Percentiles rank a stretch among this genome's conserved stretches.
These are phyloP conservation scores for Actenoides hombroni DNA, from an alignment of 2,113 vertebrate species.

Conservation along the genomic window DNA sequence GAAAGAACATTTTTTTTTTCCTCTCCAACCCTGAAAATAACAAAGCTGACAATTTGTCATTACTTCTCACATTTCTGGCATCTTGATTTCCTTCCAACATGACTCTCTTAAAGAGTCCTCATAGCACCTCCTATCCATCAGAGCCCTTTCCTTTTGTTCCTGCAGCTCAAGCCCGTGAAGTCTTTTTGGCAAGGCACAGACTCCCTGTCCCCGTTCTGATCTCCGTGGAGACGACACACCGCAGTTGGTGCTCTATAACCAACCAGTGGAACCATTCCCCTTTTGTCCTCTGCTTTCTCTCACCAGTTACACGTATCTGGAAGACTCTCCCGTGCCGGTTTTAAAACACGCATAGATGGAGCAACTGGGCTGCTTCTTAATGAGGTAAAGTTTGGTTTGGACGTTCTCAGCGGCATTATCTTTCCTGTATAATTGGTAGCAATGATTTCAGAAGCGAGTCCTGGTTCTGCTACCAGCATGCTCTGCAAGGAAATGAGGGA, in stretches of 20 bases:
- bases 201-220: background rate
- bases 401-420: slow-evolving; percentile 51
- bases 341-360: slow-evolving; percentile 51
- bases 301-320: slow-evolving; percentile 10
- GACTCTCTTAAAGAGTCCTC: background rate
- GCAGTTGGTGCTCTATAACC: slow-evolving; percentile 36
- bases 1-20: background rate
- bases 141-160: background rate
- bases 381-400: slow-evolving; percentile 67
- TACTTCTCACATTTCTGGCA: background rate
- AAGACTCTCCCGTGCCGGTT: slow-evolving; percentile 43
- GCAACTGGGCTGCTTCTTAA: slow-evolving; percentile 69
- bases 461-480: slow-evolving; percentile 50
- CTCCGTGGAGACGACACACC: background rate
- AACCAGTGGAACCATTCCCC: background rate
- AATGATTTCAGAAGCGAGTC: slow-evolving; percentile 46
- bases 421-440: slow-evolving; percentile 59
- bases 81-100: background rate
- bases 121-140: background rate
- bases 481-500: slow-evolving; percentile 38
- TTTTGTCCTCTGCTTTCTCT: slow-evolving; percentile 33
- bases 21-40: background rate
- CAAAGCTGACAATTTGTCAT: background rate
- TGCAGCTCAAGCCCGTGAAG: background rate
- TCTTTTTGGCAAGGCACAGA: background rate